Conservation (phyloP, 2,888 invertebrate genomes). For the Drosophila aldrichi region DNA sequence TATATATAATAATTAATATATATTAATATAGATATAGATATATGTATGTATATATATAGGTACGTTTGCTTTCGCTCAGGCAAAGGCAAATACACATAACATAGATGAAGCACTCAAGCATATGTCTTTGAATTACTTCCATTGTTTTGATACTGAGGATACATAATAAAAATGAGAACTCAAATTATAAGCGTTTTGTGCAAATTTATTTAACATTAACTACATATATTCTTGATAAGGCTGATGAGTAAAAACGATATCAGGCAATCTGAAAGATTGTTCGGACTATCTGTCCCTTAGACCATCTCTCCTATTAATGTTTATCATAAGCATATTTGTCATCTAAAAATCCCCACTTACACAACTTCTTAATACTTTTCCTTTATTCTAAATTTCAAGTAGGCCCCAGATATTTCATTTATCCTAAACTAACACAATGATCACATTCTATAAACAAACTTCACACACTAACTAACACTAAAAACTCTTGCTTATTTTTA, state of each 20-base stretch:
- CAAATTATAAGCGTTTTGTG: neutral
- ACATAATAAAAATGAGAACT: neutral
- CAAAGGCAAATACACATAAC: neutral
- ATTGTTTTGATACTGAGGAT: neutral
- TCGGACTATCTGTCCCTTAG: no score
- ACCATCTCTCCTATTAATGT: no score
- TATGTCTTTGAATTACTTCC: neutral
- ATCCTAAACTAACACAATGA: neutral
- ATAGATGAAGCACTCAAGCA: neutral
- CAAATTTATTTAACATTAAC: neutral
- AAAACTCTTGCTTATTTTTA: neutral
- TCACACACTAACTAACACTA: neutral
- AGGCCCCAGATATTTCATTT: neutral
- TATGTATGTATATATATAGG: neutral
- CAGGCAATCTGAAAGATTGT: no score
- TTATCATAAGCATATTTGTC: neutral
- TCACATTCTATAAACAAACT: neutral
- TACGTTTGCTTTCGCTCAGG: neutral
- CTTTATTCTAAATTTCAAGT: neutral
- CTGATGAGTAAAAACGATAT: no score
- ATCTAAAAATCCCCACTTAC: neutral
- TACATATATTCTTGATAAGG: neutral
- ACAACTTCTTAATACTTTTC: neutral
- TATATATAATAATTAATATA: conserved; percentile 2
- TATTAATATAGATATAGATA: neutral